Evolutionary conservation across 2,888 invertebrate species (phyloP), one percentile per base, ranked within the genome.

Genomic region (Anagyrus pseudococci): DNA sequence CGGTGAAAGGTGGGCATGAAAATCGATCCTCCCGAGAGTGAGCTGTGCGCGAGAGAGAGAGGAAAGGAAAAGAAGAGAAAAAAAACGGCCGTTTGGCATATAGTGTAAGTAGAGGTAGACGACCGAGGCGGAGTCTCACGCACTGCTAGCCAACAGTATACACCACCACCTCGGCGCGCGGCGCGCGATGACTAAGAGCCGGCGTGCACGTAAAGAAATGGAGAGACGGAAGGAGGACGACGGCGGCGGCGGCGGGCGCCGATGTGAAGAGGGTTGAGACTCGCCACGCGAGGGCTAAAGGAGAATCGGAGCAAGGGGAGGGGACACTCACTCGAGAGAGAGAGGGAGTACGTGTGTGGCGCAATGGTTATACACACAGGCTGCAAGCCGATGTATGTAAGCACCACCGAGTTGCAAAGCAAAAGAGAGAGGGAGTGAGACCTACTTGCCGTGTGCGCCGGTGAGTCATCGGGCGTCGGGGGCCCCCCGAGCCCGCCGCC

Each of bases 191-290:
- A 70, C 70, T 71, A 71, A 71, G 66, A 65, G 62, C 33, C n/a
- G 49, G 43, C 40, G 50, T 62, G 58, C 61, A 58, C 49, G 59
- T 62, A 33, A 13, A 10, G 17, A 23, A 7, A 43, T 53, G 62
- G 62, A 41, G 55, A 60, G 49, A 43, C 46, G 52, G 20, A n/a
- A 46, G 37, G 37, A 46, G 57, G 25, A 29, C 62, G 71, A 73
- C 73, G 72, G 74, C 55, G 76, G 71, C 72, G 70, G 71, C 71
- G 75, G 74, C 71, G 1, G 25, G 41, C n/a, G 20, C 20, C 8
- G 15, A 37, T 13, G n/a, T n/a, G 3, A 37, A 37, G 33, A 37
- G 33, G 33, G 33, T 37, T 37, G 33, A 37, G 33, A 13, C 13
- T 15, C 8, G 8, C 15, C 3, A 37, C 3, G 8, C 33, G 13